A percentile compares a stretch with the other conserved stretches of the same genome.
phyloP scores from a whole-genome alignment of 2,797 vertebrate species.

The Aselliscus stoliczkanus region DNA sequence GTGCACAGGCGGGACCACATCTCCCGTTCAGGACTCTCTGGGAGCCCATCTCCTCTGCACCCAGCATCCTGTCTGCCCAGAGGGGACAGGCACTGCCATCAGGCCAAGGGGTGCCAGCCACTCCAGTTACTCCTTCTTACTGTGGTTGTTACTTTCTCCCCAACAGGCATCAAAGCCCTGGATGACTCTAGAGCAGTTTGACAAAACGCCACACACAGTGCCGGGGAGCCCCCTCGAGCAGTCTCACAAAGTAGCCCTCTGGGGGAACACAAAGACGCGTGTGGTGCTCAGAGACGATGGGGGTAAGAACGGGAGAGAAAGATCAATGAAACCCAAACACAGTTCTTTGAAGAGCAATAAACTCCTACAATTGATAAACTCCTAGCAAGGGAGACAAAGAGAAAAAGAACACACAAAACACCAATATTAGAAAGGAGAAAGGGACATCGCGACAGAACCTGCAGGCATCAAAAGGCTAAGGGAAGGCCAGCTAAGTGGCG shows the following conservation, averaged over 20 bases:
- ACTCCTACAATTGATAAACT: not conserved
- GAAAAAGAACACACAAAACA: not conserved
- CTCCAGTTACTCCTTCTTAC: accelerated
- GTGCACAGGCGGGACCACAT: not conserved
- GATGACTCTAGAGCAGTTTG: not conserved
- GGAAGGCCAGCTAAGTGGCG: too few relatives aligned
- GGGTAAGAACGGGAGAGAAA: not conserved
- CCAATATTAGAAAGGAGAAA: not conserved
- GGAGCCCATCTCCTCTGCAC: too few relatives aligned
- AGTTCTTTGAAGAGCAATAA: not conserved
- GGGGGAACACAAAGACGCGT: not conserved
- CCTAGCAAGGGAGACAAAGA: not conserved
- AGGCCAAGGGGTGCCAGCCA: too few relatives aligned
- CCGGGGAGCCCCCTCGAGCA: not conserved
- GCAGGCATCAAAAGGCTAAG: not conserved
- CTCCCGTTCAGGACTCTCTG: accelerated
- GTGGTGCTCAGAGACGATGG: not conserved
- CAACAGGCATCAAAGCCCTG: not conserved
- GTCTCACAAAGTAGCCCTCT: too few relatives aligned
- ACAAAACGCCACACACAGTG: not conserved
- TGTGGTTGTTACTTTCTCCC: not conserved
- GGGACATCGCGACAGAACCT: not conserved
- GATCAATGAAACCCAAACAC: not conserved
- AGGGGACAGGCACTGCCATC: too few relatives aligned
- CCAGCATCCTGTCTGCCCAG: not conserved